These are phyloP conservation scores for Enteromius viviparus DNA, from an alignment of 2,797 vertebrate species.

Conservation along the genomic window DNA sequence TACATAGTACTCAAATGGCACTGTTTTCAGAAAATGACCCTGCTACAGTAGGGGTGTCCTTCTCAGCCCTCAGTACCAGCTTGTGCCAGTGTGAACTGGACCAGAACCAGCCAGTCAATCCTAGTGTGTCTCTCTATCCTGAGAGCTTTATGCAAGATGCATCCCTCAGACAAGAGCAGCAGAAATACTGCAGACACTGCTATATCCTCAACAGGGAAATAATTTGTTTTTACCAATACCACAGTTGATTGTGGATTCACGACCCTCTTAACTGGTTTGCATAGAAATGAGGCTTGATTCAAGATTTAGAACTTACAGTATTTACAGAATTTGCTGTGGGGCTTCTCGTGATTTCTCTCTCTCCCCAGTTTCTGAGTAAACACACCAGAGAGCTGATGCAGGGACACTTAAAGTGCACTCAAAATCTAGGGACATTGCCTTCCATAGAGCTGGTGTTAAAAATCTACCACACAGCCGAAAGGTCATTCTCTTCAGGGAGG, in stretches of 20 bases:
- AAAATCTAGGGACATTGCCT: constrained; percentile 61
- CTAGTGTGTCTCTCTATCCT: constrained; percentile 19
- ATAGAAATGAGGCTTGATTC: neutral
- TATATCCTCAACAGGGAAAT: constrained; percentile 1
- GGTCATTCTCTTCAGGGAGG: constrained; percentile 67
- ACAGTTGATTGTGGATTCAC: neutral
- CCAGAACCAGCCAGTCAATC: constrained; percentile 10
- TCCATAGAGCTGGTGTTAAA: constrained; percentile 63
- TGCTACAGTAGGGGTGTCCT: neutral
- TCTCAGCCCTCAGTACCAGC: neutral
- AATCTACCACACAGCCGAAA: constrained; percentile 60
- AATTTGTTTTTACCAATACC: neutral
- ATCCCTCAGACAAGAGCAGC: neutral
- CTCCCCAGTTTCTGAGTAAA: constrained; percentile 23
- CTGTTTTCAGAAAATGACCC: constrained; percentile 17
- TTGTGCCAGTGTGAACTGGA: constrained; percentile 18
- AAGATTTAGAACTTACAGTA: constrained; percentile 1
- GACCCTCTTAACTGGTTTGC: neutral
- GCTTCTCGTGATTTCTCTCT: neutral
- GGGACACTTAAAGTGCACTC: constrained; percentile 56
- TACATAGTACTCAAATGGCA: constrained; percentile 7
- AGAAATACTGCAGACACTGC: constrained; percentile 8
- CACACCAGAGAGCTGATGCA: constrained; percentile 39
- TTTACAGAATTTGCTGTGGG: constrained; percentile 1
- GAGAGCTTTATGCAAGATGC: constrained; percentile 14